Evolutionary conservation across 2,113 vertebrate species (phyloP).

Genomic region (Thalassarche chlororhynchos): DNA sequence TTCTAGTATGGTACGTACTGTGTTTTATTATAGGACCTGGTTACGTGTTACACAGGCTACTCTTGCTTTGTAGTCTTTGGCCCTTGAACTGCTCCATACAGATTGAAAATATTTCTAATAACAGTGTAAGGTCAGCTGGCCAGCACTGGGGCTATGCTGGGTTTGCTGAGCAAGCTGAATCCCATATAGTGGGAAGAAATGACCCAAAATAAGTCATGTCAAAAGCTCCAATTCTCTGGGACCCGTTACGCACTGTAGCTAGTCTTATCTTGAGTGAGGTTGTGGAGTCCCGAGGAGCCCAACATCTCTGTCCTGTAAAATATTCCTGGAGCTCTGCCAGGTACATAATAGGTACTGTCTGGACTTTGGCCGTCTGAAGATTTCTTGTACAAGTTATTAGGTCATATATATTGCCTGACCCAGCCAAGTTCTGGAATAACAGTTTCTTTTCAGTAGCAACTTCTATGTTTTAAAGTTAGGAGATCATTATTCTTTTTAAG

Average conservation of each 20-base stretch:
- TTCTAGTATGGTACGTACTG: accelerated
- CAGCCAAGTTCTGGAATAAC: background rate
- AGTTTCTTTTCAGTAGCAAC: background rate
- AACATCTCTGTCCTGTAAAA: background rate
- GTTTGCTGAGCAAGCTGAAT: background rate
- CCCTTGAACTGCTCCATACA: background rate
- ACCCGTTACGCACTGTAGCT: accelerated
- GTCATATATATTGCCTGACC: background rate
- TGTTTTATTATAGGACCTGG: background rate
- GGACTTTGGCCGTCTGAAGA: background rate
- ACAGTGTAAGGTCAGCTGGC: background rate
- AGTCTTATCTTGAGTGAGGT: background rate
- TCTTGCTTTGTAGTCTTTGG: background rate
- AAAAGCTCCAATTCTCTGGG: background rate
- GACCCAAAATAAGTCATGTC: background rate
- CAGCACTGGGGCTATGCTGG: background rate
- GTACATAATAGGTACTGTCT: background rate
- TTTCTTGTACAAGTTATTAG: background rate
- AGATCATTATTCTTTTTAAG: background rate
- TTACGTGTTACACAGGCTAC: accelerated
- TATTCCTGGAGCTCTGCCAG: background rate
- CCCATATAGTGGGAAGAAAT: background rate
- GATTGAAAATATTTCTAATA: background rate
- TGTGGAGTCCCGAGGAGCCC: background rate
- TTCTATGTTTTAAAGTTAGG: background rate